phyloP scores from a whole-genome alignment of 35 echinoderm and acorn worm genomes.

The Ophiothrix spiculata region DNA sequence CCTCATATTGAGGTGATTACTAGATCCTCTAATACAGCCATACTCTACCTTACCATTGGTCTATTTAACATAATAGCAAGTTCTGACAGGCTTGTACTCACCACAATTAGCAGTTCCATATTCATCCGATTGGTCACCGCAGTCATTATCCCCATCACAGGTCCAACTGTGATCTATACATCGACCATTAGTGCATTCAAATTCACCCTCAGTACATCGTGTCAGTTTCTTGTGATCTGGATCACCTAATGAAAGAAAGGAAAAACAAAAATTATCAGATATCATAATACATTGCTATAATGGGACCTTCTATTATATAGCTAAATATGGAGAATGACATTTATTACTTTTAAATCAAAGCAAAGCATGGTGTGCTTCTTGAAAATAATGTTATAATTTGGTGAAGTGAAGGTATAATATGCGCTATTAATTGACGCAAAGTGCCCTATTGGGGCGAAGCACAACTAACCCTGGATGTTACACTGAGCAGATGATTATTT shows the following conservation, averaged over 20 bases:
- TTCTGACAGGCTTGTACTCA: constrained; percentile 30
- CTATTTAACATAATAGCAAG: neutral
- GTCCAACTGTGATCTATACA: constrained; percentile 57
- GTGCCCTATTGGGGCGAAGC: too few species aligned
- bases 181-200: constrained; percentile 62
- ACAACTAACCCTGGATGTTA: too few species aligned
- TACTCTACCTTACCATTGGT: neutral
- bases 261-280: neutral
- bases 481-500: too few species aligned
- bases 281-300: too few species aligned
- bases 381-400: too few species aligned
- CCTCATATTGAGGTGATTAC: neutral
- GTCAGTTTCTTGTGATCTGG: neutral
- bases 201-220: constrained; percentile 28
- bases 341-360: too few species aligned
- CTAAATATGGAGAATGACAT: too few species aligned
- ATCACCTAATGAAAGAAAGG: constrained; percentile 15
- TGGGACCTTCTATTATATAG: too few species aligned
- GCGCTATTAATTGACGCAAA: too few species aligned
- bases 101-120: constrained; percentile 29
- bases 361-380: too few species aligned
- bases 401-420: too few species aligned
- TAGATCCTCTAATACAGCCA: neutral
- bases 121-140: constrained; percentile 77
- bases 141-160: constrained; percentile 86